Base-by-base conservation (phyloP, 2,888 invertebrate species). In the Xestia xanthographa region DNA sequence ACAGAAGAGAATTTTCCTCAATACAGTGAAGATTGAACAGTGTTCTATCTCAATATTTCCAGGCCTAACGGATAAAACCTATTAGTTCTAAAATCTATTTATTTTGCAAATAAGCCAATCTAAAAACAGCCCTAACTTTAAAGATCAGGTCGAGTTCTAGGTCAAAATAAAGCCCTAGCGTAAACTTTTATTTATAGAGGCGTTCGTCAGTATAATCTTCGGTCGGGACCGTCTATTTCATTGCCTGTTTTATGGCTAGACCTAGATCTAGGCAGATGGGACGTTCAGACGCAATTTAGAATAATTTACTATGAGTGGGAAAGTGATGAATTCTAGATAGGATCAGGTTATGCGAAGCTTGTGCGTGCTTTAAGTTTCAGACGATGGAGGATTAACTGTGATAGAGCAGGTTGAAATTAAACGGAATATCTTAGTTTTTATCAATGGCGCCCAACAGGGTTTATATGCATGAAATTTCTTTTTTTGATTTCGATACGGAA, bases 121-220 rank as follows among this genome's bases (percentile, higher is more conserved):
- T 81, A 81, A 75, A 85, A 73, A 20, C 81, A 78, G 53, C 60
- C 71, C 66, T n/a, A 80, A 45, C 63, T 72, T 63, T 69, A 34
- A 82, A 56, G 11, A 79, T 72, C 66, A 34, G 41, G 53, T 70
- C n/a, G 6, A 29, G 6, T n/a, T 48, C 69, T 58, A 70, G 62
- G 41, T 26, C 41, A 29, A 53, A 53, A 67, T 65, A 60, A 63
- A 66, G 20, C 26, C 41, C 26, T 38, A 56, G 26, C 41, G n/a
- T 43, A 3, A 43, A 60, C 38, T 66, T 63, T 53, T 45, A 69
- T 66, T 41, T 66, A 41, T 75, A 50, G 50, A 14, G 45, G 14
- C 17, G 66, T 78, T 67, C 45, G 65, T 83, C 72, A 76, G 53
- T 58, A 12, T 69, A 74, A 79, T 70, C 69, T 66, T 29, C 43